phyloP scores from a whole-genome alignment of 92 coral and sea anemone genomes.

The Blastomussa wellsi region DNA sequence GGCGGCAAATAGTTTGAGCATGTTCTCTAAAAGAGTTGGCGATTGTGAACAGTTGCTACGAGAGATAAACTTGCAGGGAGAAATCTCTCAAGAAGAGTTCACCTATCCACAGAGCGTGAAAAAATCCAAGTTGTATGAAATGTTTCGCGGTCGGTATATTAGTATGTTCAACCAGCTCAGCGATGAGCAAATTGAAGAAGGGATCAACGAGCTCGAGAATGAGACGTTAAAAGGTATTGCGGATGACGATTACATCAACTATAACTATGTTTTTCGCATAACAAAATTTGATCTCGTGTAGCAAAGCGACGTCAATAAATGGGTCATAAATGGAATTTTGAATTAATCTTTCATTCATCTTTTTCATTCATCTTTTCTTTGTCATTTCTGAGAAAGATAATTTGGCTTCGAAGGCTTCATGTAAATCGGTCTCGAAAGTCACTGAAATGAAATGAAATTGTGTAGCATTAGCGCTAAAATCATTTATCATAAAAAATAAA shows the following conservation, averaged over 20 bases:
- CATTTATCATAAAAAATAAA: too few species aligned
- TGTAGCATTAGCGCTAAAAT: too few species aligned
- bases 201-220: background rate
- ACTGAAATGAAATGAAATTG: too few species aligned
- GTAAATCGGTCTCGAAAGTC: too few species aligned
- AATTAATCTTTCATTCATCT: background rate
- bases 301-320: background rate
- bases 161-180: background rate
- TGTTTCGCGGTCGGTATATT: background rate
- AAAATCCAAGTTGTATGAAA: constrained; percentile 17
- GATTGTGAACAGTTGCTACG: background rate
- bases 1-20: background rate
- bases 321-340: background rate
- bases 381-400: too few species aligned
- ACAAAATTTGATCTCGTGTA: background rate
- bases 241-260: background rate
- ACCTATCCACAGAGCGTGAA: background rate
- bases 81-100: background rate
- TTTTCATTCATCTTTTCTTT: too few species aligned
- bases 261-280: background rate
- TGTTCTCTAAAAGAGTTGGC: background rate
- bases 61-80: background rate
- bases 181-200: constrained; percentile 9
- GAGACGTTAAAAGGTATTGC: background rate
- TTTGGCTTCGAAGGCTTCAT: too few species aligned